Evolutionary conservation across 2,113 vertebrate genomes (phyloP), one percentile per base, ranked within the genome.

Genomic region (Chascanopsetta lugubris): DNA sequence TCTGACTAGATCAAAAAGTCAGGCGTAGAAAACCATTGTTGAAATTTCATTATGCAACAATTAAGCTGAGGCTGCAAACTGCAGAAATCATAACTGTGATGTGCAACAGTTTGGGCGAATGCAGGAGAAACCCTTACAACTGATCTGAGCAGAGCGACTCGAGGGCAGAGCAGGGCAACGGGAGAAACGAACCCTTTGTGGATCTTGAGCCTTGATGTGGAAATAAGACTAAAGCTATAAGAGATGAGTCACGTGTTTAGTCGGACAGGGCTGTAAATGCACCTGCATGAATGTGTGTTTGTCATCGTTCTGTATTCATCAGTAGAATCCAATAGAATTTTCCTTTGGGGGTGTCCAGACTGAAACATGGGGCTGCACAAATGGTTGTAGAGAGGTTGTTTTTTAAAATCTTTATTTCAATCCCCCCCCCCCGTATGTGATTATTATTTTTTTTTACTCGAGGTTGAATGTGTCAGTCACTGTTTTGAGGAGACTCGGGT

Each of bases 341-440:
- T 20, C 21, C 6, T 26, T 1, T 0, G 10, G 46, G 61, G 54
- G 36, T 49, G 60, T 61, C 69, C 61, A 43, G 2, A 65, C 29
- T 0, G 26, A 2, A 27, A 13, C 45, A n/a, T 6, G 1, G 43
- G 24, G 32, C 51, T 72, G 64, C 36, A 30, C 2, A 15, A 25
- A 58, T 62, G 40, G 69, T 34, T 66, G 45, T 48, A 53, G 61
- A 36, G 42, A 50, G n/a, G 22, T 21, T 13, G 34, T 17, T 50
- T 58, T 42, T 53, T 30, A 43, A 40, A n/a, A n/a, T n/a, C n/a
- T n/a, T n/a, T n/a, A n/a, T n/a, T n/a, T n/a, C n/a, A n/a, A n/a
- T n/a, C n/a, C n/a, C n/a, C n/a, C n/a, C n/a, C n/a, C n/a, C n/a
- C n/a, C n/a, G n/a, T n/a, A n/a, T n/a, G n/a, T n/a, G n/a, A 30